These are phyloP conservation scores for Barnardius zonarius DNA, from an alignment of 2,113 vertebrate species.

Conservation along the genomic window DNA sequence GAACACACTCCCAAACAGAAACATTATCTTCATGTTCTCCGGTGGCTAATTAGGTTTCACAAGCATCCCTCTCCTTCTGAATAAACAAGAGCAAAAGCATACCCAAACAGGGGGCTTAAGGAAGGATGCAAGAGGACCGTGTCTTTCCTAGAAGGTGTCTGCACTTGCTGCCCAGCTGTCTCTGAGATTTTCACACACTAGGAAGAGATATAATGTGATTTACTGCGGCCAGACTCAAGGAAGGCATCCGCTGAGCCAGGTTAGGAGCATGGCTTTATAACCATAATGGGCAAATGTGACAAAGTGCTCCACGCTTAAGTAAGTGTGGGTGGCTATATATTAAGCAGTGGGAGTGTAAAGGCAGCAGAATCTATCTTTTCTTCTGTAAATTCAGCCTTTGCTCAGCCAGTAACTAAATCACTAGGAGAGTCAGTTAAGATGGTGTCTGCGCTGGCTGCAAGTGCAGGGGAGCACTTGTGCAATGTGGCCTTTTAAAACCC, in stretches of 20 bases:
- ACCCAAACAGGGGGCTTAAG: not conserved
- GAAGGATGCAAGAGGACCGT: not conserved
- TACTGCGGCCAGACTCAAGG: not conserved
- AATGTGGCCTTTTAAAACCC: not conserved
- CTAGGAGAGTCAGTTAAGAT: not conserved
- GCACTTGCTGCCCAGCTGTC: not conserved
- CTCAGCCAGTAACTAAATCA: not conserved
- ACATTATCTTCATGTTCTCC: conserved; percentile 1
- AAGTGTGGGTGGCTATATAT: not conserved
- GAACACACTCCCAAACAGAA: not conserved
- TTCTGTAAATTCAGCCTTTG: not conserved
- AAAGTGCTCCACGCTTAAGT: not conserved
- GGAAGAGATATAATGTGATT: not conserved
- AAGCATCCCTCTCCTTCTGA: not conserved
- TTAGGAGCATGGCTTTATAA: not conserved
- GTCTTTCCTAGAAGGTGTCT: not conserved
- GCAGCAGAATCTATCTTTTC: not conserved
- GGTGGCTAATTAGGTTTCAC: conserved; percentile 35
- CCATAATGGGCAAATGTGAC: not conserved
- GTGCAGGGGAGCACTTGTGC: not conserved
- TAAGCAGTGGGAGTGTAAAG: not conserved
- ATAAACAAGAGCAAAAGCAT: conserved; percentile 5
- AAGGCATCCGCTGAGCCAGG: not conserved
- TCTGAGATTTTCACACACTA: not conserved
- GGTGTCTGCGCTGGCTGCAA: not conserved